These are phyloP conservation scores for Drosophila auraria DNA, from an alignment of 1,140 invertebrate species.

Conservation along the genomic window DNA sequence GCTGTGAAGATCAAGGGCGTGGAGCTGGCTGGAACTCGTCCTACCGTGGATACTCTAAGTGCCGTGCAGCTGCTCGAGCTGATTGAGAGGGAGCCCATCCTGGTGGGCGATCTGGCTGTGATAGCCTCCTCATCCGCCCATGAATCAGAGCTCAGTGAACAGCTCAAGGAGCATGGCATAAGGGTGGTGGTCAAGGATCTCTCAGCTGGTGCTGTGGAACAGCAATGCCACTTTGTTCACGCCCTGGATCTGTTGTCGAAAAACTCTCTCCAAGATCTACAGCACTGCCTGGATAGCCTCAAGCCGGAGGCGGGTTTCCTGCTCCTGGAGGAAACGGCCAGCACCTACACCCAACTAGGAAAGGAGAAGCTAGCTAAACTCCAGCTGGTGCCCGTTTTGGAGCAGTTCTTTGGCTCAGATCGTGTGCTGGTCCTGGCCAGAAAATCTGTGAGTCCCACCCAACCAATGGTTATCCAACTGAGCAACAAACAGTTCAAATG, in stretches of 20 bases:
- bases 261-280: conserved; percentile 75
- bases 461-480: conserved; percentile 80
- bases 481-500: conserved; percentile 90
- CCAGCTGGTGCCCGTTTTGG: conserved; percentile 85
- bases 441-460: conserved; percentile 65
- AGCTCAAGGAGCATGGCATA: conserved; percentile 84
- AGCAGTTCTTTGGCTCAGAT: conserved; percentile 86
- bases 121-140: conserved; percentile 84
- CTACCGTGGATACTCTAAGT: conserved; percentile 87
- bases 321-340: conserved; percentile 90
- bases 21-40: conserved; percentile 89
- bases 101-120: conserved; percentile 87
- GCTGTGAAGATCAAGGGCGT: conserved; percentile 90
- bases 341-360: conserved; percentile 85
- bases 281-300: conserved; percentile 87
- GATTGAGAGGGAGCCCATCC: conserved; percentile 88
- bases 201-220: conserved; percentile 86
- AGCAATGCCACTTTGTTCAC: conserved; percentile 89
- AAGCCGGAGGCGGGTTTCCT: conserved; percentile 90
- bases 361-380: conserved; percentile 81
- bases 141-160: conserved; percentile 79
- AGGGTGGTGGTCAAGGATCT: conserved; percentile 87
- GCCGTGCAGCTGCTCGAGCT: conserved; percentile 86
- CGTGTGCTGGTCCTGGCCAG: conserved; percentile 88
- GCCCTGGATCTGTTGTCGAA: conserved; percentile 87